Percentiles rank a stretch among this genome's conserved stretches.
These are phyloP conservation scores for Agriopis aurantiaria DNA, from an alignment of 2,888 invertebrate genomes.

Conservation along the genomic window DNA sequence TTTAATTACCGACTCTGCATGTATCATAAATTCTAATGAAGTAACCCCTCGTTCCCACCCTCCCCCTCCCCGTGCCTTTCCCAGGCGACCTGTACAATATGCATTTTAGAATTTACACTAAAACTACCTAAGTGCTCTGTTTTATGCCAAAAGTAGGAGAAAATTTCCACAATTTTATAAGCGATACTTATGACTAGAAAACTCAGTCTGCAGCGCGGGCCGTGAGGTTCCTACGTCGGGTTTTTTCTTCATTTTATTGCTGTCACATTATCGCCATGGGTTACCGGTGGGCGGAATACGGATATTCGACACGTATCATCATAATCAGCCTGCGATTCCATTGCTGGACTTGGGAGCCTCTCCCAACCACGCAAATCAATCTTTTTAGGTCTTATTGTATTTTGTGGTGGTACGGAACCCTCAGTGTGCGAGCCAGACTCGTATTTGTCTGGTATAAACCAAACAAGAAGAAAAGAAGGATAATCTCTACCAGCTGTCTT, in stretches of 20 bases:
- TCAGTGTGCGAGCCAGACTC: too few relatives aligned
- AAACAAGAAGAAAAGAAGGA: too few relatives aligned
- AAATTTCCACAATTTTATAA: conserved; percentile 1
- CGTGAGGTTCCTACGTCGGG: background rate
- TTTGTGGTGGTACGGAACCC: too few relatives aligned
- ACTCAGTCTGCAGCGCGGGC: background rate
- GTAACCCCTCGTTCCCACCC: background rate
- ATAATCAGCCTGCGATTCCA: too few relatives aligned
- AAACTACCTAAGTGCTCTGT: conserved; percentile 20
- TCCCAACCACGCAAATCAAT: too few relatives aligned
- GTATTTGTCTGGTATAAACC: too few relatives aligned
- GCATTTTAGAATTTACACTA: conserved; percentile 28
- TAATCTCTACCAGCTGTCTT: too few relatives aligned
- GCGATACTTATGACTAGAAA: background rate
- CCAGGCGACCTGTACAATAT: conserved; percentile 18
- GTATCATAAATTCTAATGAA: conserved; percentile 34
- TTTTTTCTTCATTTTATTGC: background rate
- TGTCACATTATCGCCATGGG: background rate
- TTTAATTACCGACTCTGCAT: conserved; percentile 21
- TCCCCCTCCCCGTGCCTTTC: background rate
- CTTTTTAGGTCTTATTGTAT: too few relatives aligned
- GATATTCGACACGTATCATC: too few relatives aligned
- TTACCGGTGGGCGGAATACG: background rate
- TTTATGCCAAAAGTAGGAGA: conserved; percentile 8
- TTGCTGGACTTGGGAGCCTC: too few relatives aligned